Evolutionary conservation across 2,113 vertebrate genomes (phyloP).

Genomic region (Australoheros scitulus): DNA sequence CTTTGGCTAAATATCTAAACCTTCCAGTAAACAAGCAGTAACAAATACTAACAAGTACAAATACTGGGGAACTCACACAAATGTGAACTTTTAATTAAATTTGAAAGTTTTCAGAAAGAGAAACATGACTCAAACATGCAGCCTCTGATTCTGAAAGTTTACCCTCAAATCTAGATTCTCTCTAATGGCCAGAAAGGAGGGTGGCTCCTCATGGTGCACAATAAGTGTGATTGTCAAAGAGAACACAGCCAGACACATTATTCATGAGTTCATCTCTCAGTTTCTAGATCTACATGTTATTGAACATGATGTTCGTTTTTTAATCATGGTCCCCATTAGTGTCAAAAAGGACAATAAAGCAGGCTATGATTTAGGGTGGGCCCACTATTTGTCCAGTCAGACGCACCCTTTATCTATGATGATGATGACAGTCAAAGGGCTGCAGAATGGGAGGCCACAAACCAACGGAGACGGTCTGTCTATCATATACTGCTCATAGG

Average conservation of each 20-base stretch:
- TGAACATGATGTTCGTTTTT: neutral
- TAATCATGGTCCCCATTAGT: neutral
- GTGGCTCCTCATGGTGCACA: neutral
- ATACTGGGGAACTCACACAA: neutral
- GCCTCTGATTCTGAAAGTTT: neutral
- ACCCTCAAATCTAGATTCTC: neutral
- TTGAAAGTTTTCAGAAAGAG: neutral
- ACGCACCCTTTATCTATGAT: neutral
- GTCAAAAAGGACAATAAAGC: neutral
- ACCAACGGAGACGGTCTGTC: no score
- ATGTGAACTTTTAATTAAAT: neutral
- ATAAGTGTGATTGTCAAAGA: neutral
- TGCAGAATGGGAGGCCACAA: neutral
- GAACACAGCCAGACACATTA: neutral
- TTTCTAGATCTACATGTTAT: neutral
- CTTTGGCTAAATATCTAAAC: neutral
- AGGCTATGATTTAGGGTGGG: neutral
- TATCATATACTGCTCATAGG: neutral
- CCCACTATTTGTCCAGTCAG: neutral
- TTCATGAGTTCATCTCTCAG: neutral
- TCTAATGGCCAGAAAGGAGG: neutral
- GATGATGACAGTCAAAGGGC: neutral
- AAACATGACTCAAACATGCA: no score
- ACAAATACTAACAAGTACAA: neutral
- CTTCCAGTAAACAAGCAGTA: neutral